Conservation (phyloP, 2,797 vertebrate genomes). For the Protonibea diacanthus region DNA sequence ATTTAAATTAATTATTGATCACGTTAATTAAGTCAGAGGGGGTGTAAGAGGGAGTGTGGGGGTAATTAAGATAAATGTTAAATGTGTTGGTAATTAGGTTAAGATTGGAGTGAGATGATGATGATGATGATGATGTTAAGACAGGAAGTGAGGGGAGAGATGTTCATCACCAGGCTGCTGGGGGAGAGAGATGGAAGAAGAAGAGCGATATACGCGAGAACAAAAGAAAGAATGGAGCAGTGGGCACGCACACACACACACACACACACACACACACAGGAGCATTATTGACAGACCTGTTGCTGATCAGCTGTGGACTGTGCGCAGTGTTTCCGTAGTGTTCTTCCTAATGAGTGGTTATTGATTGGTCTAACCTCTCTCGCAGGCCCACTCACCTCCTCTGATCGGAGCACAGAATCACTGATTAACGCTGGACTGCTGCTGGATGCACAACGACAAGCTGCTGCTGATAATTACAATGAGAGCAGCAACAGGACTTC, state of each 20-base stretch:
- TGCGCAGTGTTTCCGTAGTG: not conserved
- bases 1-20: conserved; percentile 86
- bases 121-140: conserved; percentile 49
- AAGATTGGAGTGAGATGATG: conserved; percentile 43
- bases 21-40: conserved; percentile 80
- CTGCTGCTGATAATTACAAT: conserved; percentile 21
- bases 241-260: not conserved
- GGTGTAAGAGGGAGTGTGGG: conserved; percentile 35
- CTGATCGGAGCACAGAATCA: conserved; percentile 22
- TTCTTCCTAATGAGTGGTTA: conserved; percentile 36
- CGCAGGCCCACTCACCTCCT: conserved; percentile 11
- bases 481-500: not conserved
- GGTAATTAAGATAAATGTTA: conserved; percentile 84
- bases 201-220: not conserved
- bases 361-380: conserved; percentile 26
- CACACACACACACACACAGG: not conserved
- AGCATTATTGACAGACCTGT: conserved; percentile 42
- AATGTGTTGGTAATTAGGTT: conserved; percentile 73
- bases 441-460: not conserved
- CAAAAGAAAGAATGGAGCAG: not conserved
- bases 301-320: not conserved
- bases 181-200: not conserved
- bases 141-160: conserved; percentile 26
- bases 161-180: conserved; percentile 7
- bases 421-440: conserved; percentile 11